Evolutionary conservation across 2,888 invertebrate genomes (phyloP).

Genomic region (Cactoblastis cactorum): DNA sequence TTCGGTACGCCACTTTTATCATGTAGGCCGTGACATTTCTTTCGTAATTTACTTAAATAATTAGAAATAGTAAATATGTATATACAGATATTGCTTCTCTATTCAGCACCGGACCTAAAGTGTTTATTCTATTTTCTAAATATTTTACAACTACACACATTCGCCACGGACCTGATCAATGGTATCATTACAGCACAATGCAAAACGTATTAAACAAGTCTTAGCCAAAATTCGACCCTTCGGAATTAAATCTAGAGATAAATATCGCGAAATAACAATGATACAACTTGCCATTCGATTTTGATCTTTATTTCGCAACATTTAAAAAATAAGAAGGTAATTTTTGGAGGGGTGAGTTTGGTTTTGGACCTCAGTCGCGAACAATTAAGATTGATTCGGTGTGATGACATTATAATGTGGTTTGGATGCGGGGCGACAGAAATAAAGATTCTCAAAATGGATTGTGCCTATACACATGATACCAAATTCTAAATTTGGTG

Average conservation of each 20-base stretch:
- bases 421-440: conserved; percentile 42
- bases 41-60: too few species aligned
- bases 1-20: too few species aligned
- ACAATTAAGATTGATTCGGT: conserved; percentile 61
- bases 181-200: conserved; percentile 45
- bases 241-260: conserved; percentile 9
- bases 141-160: conserved; percentile 15
- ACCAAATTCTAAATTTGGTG: background rate
- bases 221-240: conserved; percentile 15
- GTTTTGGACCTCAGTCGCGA: conserved; percentile 40
- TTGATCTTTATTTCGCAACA: background rate
- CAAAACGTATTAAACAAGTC: conserved; percentile 37
- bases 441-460: conserved; percentile 8
- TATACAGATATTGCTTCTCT: background rate
- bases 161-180: conserved; percentile 32
- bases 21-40: too few species aligned
- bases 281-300: background rate
- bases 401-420: conserved; percentile 64
- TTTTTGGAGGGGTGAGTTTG: conserved; percentile 16
- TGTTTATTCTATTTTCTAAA: background rate
- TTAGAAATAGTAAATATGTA: too few species aligned
- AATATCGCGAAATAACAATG: conserved; percentile 7
- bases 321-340: background rate
- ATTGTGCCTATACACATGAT: conserved; percentile 13
- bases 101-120: background rate